Evolutionary conservation across 2,797 vertebrate genomes (phyloP).

Genomic region (Enteromius unitaeniatus): DNA sequence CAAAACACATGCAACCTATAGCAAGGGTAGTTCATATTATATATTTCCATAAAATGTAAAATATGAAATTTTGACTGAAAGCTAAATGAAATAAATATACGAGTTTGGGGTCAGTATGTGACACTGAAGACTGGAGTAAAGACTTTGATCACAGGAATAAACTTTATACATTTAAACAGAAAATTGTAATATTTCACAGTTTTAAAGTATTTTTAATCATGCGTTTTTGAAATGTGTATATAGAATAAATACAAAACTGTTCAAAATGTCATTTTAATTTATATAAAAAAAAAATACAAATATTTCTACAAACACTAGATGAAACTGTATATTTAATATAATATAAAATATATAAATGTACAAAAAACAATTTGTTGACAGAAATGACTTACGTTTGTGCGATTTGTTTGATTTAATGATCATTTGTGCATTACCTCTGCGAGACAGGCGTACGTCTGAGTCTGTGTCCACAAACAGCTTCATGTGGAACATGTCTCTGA

Average conservation of each 20-base stretch:
- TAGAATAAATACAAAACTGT: neutral
- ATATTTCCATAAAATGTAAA: neutral
- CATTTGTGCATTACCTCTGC: slow-evolving; percentile 79
- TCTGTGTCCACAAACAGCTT: slow-evolving; percentile 98
- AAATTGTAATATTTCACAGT: too few relatives aligned
- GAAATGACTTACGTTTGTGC: neutral
- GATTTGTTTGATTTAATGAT: neutral
- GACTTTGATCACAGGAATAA: too few relatives aligned
- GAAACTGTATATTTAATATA: neutral
- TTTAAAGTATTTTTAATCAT: too few relatives aligned
- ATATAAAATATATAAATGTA: neutral
- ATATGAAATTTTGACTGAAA: neutral
- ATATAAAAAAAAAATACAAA: neutral
- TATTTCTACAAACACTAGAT: neutral
- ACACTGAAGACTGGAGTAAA: too few relatives aligned
- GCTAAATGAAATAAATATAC: neutral
- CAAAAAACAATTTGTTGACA: neutral
- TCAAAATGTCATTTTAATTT: too few relatives aligned
- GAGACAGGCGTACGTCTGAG: slow-evolving; percentile 92
- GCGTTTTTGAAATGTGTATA: neutral
- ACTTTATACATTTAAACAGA: too few relatives aligned
- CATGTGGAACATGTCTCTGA: slow-evolving; percentile 97
- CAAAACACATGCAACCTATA: neutral
- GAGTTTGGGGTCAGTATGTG: neutral
- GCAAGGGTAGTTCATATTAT: too few relatives aligned